Evolutionary conservation across 2,888 invertebrate species (phyloP).

Genomic region (Ctena decussata): DNA sequence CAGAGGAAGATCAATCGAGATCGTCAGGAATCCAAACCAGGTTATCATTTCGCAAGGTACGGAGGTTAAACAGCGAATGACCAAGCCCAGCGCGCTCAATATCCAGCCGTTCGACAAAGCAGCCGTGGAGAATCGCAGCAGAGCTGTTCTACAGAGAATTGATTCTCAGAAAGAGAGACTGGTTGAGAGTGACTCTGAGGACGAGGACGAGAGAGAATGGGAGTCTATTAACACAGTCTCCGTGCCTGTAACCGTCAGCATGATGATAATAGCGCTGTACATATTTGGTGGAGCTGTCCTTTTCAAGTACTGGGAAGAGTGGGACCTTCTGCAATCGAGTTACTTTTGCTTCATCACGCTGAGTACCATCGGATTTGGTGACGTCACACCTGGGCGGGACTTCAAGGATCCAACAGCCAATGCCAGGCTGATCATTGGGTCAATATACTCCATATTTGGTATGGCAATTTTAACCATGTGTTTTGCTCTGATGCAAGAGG

Average conservation of each 20-base stretch:
- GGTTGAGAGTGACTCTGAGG: constrained; percentile 83
- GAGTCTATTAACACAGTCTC: constrained; percentile 79
- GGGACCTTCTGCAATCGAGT: constrained; percentile 84
- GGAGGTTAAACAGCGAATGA: not conserved
- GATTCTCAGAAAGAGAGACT: not conserved
- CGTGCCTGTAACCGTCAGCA: constrained; percentile 86
- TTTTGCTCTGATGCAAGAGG: constrained; percentile 87
- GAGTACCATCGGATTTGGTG: constrained; percentile 86
- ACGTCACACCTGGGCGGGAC: constrained; percentile 83
- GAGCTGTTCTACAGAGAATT: not conserved
- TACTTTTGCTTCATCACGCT: constrained; percentile 87
- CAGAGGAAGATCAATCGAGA: not conserved
- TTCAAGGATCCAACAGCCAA: constrained; percentile 82
- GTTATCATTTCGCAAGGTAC: not conserved
- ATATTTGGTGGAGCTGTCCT: constrained; percentile 86
- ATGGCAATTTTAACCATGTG: constrained; percentile 87
- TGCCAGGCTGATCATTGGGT: constrained; percentile 83
- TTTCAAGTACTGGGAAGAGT: constrained; percentile 86
- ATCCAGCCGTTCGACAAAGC: not conserved
- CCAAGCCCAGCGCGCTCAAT: not conserved
- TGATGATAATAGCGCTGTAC: constrained; percentile 85
- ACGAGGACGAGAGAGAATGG: constrained; percentile 74
- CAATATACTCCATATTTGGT: constrained; percentile 85
- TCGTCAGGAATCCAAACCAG: not conserved
- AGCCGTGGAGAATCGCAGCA: not conserved